A percentile compares a stretch with the other conserved stretches of the same genome.
phyloP scores from a whole-genome alignment of 2,113 vertebrate species.

The Rynchops niger region DNA sequence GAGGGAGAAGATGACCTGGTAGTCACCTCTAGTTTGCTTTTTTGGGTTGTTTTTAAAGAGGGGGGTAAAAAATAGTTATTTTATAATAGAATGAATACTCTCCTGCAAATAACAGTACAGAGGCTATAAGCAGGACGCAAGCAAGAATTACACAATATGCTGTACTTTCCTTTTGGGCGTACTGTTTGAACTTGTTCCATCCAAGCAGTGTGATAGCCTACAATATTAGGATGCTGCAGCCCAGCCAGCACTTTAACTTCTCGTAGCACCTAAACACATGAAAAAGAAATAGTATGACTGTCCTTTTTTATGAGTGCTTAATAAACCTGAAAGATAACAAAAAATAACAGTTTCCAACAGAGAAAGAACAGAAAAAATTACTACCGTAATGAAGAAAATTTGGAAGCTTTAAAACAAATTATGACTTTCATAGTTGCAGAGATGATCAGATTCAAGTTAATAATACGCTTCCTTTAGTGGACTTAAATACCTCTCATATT shows the following conservation, averaged over 20 bases:
- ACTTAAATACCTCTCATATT: neutral
- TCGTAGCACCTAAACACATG: constrained; percentile 82
- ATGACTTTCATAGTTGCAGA: neutral
- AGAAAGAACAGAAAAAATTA: neutral
- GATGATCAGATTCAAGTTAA: neutral
- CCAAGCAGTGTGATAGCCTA: constrained; percentile 98
- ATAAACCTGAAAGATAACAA: neutral
- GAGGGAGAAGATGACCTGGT: neutral
- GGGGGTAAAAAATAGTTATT: fast-evolving
- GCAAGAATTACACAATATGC: neutral
- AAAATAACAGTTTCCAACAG: neutral
- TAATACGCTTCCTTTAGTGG: neutral
- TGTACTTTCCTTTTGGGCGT: constrained; percentile 54
- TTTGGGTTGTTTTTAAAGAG: neutral
- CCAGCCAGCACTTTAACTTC: constrained; percentile 95
- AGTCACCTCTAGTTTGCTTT: neutral
- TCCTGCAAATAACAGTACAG: neutral
- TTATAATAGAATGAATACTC: neutral
- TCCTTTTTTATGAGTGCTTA: neutral
- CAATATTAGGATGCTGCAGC: constrained; percentile 88
- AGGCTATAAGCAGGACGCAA: neutral
- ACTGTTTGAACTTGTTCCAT: constrained; percentile 90
- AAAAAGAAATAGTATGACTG: neutral
- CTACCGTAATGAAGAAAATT: neutral
- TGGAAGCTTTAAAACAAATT: neutral